Conservation (phyloP, 2,888 invertebrate species). For the Lacanobia wlatinum region DNA sequence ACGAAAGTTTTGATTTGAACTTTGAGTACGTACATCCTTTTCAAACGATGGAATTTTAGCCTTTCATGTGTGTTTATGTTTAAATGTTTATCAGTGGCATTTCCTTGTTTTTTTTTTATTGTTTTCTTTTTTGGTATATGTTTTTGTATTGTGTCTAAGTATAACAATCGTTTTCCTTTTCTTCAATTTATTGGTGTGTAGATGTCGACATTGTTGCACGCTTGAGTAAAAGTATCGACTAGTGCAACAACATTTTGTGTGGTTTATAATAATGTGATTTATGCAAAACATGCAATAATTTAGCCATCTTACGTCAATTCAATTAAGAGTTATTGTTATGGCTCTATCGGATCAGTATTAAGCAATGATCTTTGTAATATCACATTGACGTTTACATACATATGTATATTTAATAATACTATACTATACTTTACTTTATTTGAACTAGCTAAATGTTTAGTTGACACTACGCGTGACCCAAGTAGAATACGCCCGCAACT, state of each 20-base stretch:
- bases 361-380: conserved; percentile 1
- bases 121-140: no score
- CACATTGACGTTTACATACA: background rate
- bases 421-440: no score
- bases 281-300: conserved; percentile 18
- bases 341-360: background rate
- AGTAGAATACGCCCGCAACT: no score
- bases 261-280: background rate
- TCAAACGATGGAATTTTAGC: background rate
- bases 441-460: no score
- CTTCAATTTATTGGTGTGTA: background rate
- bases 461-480: no score
- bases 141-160: no score
- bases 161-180: no score
- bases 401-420: background rate
- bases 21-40: background rate
- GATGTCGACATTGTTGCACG: background rate
- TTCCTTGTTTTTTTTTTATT: background rate
- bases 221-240: background rate
- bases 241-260: background rate
- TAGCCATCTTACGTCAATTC: background rate
- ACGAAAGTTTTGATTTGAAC: conserved; percentile 1
- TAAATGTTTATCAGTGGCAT: background rate
- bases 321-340: conserved; percentile 22
- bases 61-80: background rate